Base-by-base conservation (phyloP, 2,888 invertebrate genomes). In the Erebia ligea region DNA sequence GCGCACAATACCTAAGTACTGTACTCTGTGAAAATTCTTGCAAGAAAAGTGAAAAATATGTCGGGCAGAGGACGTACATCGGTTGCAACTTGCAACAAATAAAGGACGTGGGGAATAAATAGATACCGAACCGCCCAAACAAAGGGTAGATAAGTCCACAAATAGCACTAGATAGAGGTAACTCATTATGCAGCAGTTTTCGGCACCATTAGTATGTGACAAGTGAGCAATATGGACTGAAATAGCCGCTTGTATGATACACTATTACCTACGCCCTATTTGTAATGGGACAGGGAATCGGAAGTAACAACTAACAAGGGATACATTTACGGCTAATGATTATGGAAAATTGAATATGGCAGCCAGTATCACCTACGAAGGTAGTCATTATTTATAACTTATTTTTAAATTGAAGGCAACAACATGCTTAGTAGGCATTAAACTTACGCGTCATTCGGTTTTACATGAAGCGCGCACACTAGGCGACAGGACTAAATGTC, bases 141-240 rank as follows among this genome's bases (percentile, higher is more conserved):
- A 48, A 62, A 62, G 19, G 59, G 56, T 45, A 59, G 45, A 42
- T 42, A 42, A 11, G 50, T 64, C 50, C 67, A 54, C 54, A 67
- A 69, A 70, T 72, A 72, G 67, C 45, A 10, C n/a, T 13, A 67
- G 45, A 34, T 62, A 52, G 61, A 68, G 68, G 65, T 70, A 68
- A 66, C 70, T 66, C 65, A 70, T 70, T 68, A 52, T 25, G 40
- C 10, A 50, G 19, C 52, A 69, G 67, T 73, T 70, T 70, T 73
- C 73, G 65, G 61, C 68, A 62, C 66, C 62, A 70, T 73, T 70
- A 70, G 65, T 40, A 54, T 68, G 68, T 72, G 74, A 70, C 74
- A 70, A 68, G 72, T 64, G 61, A 70, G 70, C 70, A 73, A 73
- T 73, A 69, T 56, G 50, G 65, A 72, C 72, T 10, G 34, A 72